Evolutionary conservation across 2,113 vertebrate genomes (phyloP).

Genomic region (Monopterus albus): DNA sequence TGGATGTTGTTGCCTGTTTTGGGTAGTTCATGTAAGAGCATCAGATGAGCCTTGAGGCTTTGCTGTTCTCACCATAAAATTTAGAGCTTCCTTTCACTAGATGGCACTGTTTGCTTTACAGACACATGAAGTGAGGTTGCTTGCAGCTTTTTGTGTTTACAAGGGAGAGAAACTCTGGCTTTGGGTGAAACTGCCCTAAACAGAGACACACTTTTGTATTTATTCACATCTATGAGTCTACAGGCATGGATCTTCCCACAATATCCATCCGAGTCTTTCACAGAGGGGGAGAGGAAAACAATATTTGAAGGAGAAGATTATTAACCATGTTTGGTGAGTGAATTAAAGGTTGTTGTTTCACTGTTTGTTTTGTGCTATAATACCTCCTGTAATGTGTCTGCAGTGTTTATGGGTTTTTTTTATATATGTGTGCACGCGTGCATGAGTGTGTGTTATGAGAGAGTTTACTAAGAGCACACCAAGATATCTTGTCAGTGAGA

Average conservation of each 20-base stretch:
- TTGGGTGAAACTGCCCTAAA: slow-evolving; percentile 52
- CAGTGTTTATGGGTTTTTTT: slow-evolving; percentile 44
- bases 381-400: slow-evolving; percentile 48
- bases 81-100: slow-evolving; percentile 77
- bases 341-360: slow-evolving; percentile 56
- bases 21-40: slow-evolving; percentile 13
- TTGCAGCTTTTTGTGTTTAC: slow-evolving; percentile 9
- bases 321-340: slow-evolving; percentile 54
- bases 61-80: slow-evolving; percentile 14
- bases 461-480: slow-evolving; percentile 80
- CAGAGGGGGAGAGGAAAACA: slow-evolving; percentile 15
- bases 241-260: slow-evolving; percentile 54
- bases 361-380: slow-evolving; percentile 38
- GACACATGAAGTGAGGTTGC: slow-evolving; percentile 45
- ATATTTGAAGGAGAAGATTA: slow-evolving; percentile 50
- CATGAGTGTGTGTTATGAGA: slow-evolving; percentile 26
- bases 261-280: slow-evolving; percentile 36
- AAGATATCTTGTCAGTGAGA: slow-evolving; percentile 75
- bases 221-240: slow-evolving; percentile 59
- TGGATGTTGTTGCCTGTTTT: slow-evolving; percentile 21
- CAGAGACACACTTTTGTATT: slow-evolving; percentile 58
- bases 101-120: slow-evolving; percentile 86
- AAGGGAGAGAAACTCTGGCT: slow-evolving; percentile 41
- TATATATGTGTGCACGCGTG: not conserved
- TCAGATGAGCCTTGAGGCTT: slow-evolving; percentile 30